phyloP scores from a whole-genome alignment of 2,113 vertebrate species.

The Sterrhoptilus dennistouni region DNA sequence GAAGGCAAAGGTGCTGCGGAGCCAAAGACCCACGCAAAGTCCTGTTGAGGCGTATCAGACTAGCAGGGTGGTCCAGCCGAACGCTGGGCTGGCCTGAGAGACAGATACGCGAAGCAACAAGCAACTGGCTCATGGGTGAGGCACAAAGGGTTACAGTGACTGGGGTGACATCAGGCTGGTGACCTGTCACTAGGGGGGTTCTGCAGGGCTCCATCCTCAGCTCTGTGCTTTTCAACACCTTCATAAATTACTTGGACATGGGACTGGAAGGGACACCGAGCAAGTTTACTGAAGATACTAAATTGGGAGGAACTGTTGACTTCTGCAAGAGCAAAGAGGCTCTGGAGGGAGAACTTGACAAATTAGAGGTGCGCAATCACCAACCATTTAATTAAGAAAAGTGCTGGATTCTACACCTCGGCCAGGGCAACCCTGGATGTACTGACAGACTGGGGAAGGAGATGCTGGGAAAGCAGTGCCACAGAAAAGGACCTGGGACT shows the following conservation, averaged over 20 bases:
- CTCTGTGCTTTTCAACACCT: not conserved
- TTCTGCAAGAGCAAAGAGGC: not conserved
- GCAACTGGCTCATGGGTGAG: not conserved
- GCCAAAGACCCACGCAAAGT: too few species aligned
- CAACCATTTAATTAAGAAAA: not conserved
- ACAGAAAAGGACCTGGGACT: rapidly evolving
- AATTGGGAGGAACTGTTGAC: not conserved
- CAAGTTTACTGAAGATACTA: not conserved
- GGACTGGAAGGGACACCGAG: not conserved
- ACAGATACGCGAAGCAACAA: too few species aligned
- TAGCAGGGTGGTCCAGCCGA: too few species aligned
- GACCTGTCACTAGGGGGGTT: not conserved
- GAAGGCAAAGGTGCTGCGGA: too few species aligned
- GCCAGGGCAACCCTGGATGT: rapidly evolving
- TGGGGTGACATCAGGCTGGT: not conserved
- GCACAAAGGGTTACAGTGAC: not conserved
- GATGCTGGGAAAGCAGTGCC: not conserved
- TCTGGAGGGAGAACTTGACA: not conserved
- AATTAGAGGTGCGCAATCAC: not conserved
- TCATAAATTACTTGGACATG: rapidly evolving
- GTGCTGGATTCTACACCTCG: not conserved
- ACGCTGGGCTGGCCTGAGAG: too few species aligned
- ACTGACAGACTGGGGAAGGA: rapidly evolving
- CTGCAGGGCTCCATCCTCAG: not conserved
- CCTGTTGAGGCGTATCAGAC: too few species aligned